Percentiles rank a stretch among this genome's conserved stretches.
Evolutionary conservation across 2,888 invertebrate species (phyloP).

Genomic region (Reticulitermes lucifugus): DNA sequence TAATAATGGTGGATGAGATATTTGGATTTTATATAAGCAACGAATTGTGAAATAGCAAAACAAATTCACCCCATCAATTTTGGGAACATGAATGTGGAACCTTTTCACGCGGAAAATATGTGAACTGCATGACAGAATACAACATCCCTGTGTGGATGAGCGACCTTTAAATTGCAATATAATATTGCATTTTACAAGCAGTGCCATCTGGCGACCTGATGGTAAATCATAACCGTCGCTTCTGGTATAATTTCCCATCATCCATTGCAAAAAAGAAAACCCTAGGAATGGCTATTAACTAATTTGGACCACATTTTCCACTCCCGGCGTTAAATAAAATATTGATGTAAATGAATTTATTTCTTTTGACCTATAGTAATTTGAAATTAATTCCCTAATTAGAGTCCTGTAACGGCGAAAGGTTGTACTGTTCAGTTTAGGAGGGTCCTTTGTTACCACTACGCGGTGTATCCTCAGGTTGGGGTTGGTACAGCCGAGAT

Average conservation of each 20-base stretch:
- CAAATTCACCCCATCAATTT: background rate
- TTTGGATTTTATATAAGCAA: background rate
- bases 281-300: background rate
- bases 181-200: conserved; percentile 12
- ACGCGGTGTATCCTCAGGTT: no score
- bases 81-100: background rate
- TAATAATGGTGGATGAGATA: no score
- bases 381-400: no score
- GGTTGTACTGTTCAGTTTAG: no score
- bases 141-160: background rate
- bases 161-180: conserved; percentile 14
- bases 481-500: no score
- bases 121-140: background rate
- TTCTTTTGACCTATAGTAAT: no score
- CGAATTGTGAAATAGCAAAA: background rate
- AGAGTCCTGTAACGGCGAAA: no score
- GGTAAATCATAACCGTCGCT: conserved; percentile 4
- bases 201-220: conserved; percentile 34
- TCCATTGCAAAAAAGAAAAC: background rate
- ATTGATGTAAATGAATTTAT: background rate
- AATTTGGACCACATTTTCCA: background rate
- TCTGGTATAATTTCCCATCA: conserved; percentile 4
- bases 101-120: background rate
- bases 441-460: no score
- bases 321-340: background rate